Percentiles rank a stretch among this genome's conserved stretches.
Conservation (phyloP, 2,113 vertebrate species). For the Sander lucioperca region DNA sequence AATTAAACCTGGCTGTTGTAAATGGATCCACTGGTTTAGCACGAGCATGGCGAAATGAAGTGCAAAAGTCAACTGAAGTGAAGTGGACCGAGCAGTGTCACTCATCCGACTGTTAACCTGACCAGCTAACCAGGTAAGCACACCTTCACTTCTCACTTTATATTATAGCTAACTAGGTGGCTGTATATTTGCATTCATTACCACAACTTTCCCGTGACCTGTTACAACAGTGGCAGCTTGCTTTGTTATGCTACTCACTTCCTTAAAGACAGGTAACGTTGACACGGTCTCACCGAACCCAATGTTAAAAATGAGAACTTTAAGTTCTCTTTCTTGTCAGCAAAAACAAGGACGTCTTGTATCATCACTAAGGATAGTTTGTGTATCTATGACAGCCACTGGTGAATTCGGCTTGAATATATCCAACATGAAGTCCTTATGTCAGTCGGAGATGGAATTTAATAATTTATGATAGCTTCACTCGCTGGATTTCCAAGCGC, state of each 20-base stretch:
- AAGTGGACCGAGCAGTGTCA: slow-evolving; percentile 43
- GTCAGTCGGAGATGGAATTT: neutral
- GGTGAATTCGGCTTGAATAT: neutral
- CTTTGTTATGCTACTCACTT: slow-evolving; percentile 71
- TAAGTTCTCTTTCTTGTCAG: neutral
- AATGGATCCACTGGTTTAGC: slow-evolving; percentile 48
- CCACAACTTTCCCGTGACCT: neutral
- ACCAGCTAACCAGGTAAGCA: slow-evolving; percentile 46
- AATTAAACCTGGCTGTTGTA: slow-evolving; percentile 8
- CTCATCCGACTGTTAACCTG: slow-evolving; percentile 28
- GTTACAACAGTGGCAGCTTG: slow-evolving; percentile 9
- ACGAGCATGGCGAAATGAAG: slow-evolving; percentile 59
- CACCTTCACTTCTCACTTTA: fast-evolving
- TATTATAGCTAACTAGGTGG: fast-evolving
- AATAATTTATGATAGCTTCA: neutral
- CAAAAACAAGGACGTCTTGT: fast-evolving
- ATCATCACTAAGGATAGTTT: fast-evolving
- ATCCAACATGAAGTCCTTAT: neutral
- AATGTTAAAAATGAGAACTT: neutral
- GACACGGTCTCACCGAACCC: neutral
- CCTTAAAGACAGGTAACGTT: slow-evolving; percentile 55
- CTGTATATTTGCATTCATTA: too few species aligned
- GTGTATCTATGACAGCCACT: fast-evolving
- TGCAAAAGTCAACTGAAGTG: slow-evolving; percentile 9
- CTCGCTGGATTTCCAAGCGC: neutral